Evolutionary conservation across 2,797 vertebrate species (phyloP).

Genomic region (Gymnoscopelus braueri): DNA sequence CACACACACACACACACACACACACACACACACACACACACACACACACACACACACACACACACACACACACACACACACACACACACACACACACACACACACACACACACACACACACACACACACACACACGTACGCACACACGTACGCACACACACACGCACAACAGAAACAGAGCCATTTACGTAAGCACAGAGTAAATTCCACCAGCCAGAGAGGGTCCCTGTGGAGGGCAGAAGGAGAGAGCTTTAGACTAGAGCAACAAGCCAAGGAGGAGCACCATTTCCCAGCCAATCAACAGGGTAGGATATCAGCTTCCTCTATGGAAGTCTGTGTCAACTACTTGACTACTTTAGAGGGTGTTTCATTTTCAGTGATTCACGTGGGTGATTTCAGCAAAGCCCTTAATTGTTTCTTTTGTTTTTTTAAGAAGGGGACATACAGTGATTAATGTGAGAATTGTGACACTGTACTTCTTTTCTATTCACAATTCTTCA

Average conservation of each 20-base stretch:
- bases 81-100: conserved; percentile 32
- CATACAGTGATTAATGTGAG: conserved; percentile 6
- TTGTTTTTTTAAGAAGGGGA: not conserved
- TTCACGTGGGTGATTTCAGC: not conserved
- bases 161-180: conserved; percentile 60
- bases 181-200: conserved; percentile 58
- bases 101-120: conserved; percentile 36
- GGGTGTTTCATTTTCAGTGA: not conserved
- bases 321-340: too few relatives aligned
- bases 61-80: conserved; percentile 30
- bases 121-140: conserved; percentile 22
- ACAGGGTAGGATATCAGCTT: conserved; percentile 5
- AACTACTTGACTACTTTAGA: conserved; percentile 1
- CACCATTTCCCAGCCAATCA: conserved; percentile 30
- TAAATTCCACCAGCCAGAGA: conserved; percentile 77
- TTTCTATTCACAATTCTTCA: conserved; percentile 2
- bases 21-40: conserved; percentile 32
- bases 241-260: conserved; percentile 36
- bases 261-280: conserved; percentile 31
- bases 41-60: conserved; percentile 28
- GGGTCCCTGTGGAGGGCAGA: conserved; percentile 58
- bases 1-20: conserved; percentile 12
- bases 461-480: conserved; percentile 17
- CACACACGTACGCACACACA: conserved; percentile 30
- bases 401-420: conserved; percentile 1